These are phyloP conservation scores for Ostrea edulis DNA, from an alignment of 1,140 invertebrate genomes.

Conservation along the genomic window DNA sequence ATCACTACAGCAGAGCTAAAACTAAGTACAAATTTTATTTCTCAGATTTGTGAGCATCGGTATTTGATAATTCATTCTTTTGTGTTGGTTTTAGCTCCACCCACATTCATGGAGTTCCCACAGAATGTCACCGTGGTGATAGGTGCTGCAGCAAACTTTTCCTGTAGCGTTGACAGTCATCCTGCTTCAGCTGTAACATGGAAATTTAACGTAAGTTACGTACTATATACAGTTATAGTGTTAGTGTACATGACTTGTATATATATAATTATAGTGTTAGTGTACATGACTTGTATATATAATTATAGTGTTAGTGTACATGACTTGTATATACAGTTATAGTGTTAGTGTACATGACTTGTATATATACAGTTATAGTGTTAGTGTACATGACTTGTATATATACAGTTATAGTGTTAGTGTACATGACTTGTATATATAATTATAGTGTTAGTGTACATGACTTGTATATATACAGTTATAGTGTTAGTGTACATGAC, in stretches of 20 bases:
- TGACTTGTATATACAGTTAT: not conserved
- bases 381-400: not conserved
- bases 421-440: not conserved
- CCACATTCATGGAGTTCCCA: not conserved
- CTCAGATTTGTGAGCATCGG: too few species aligned
- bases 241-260: not conserved
- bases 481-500: not conserved
- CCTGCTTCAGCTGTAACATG: constrained; percentile 42
- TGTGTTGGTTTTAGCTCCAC: not conserved
- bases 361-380: not conserved
- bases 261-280: not conserved
- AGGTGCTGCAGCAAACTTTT: constrained; percentile 31
- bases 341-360: not conserved
- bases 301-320: not conserved
- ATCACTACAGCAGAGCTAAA: too few species aligned
- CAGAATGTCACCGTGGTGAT: constrained; percentile 11
- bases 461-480: not conserved
- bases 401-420: not conserved
- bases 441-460: not conserved
- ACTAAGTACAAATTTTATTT: too few species aligned
- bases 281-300: not conserved
- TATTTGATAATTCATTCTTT: not conserved
- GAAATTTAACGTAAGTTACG: constrained; percentile 50
- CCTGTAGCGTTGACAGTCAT: constrained; percentile 49
- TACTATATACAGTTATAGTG: not conserved